Conservation (phyloP, 2,888 invertebrate species). For the Acrocyrtus sp. region DNA sequence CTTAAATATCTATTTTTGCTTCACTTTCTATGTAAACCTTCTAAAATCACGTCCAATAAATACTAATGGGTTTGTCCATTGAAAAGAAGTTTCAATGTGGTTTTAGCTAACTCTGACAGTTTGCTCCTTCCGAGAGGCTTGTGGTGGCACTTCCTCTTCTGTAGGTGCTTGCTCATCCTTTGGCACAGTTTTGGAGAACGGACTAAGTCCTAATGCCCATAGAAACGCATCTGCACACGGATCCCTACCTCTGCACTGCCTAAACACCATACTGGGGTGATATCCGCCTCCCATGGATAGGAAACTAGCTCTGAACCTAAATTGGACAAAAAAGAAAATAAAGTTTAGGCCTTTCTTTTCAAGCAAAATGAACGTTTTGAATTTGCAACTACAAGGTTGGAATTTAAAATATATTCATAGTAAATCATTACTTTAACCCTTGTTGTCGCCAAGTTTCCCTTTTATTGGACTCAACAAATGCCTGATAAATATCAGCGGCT, state of each 20-base stretch:
- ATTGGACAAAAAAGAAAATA: not conserved
- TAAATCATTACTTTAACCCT: slow-evolving; percentile 32
- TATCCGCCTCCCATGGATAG: slow-evolving; percentile 84
- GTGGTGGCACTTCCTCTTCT: not conserved
- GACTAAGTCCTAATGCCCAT: slow-evolving; percentile 70
- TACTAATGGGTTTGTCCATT: too few relatives aligned
- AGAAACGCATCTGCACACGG: slow-evolving; percentile 86
- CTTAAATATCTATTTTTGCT: too few relatives aligned
- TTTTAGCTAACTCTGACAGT: not conserved
- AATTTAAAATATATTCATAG: too few relatives aligned
- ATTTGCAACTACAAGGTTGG: too few relatives aligned
- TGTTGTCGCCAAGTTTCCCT: slow-evolving; percentile 47
- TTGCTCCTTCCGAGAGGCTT: not conserved
- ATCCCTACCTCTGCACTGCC: slow-evolving; percentile 91
- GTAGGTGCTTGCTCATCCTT: slow-evolving; percentile 5
- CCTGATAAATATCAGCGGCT: slow-evolving; percentile 89
- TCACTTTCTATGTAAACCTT: too few relatives aligned
- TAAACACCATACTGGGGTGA: slow-evolving; percentile 85
- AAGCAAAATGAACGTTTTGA: not conserved
- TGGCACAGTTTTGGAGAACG: slow-evolving; percentile 31
- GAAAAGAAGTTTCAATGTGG: too few relatives aligned
- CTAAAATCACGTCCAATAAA: too few relatives aligned
- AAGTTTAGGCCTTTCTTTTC: not conserved
- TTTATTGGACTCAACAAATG: slow-evolving; percentile 72
- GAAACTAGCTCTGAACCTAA: slow-evolving; percentile 81